Percentiles rank a stretch among this genome's conserved stretches.
Evolutionary conservation across 2,113 vertebrate genomes (phyloP).

Genomic region (Halichoerus grypus): DNA sequence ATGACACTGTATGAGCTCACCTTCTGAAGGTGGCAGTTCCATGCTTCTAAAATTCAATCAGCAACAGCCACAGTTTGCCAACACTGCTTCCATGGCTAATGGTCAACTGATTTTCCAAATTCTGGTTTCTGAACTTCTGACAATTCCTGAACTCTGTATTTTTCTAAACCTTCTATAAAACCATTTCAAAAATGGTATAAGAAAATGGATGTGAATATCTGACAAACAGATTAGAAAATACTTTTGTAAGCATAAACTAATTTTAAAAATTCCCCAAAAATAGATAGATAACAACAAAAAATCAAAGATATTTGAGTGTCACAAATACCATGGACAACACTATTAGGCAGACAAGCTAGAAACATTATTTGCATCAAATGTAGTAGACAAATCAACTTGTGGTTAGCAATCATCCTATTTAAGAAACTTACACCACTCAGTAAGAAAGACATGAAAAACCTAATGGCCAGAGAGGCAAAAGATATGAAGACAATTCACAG

Average conservation of each 20-base stretch:
- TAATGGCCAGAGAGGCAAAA: background rate
- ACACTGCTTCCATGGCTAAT: fast-evolving
- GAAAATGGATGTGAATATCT: background rate
- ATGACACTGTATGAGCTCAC: background rate
- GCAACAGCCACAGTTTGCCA: fast-evolving
- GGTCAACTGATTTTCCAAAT: background rate
- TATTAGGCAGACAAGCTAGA: background rate
- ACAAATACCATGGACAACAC: background rate
- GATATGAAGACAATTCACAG: background rate
- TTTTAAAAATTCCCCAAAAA: background rate
- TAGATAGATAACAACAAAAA: background rate
- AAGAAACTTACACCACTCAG: background rate
- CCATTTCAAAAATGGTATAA: background rate
- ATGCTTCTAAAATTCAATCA: too few relatives aligned
- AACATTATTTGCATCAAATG: background rate
- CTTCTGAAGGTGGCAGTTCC: background rate
- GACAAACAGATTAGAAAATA: background rate
- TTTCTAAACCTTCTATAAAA: background rate
- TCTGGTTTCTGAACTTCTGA: background rate
- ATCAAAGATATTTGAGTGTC: background rate
- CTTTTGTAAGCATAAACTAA: background rate
- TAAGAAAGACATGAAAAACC: background rate
- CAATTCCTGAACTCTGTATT: background rate
- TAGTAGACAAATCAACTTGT: too few relatives aligned
- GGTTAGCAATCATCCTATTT: background rate